These are phyloP conservation scores for Ditylenchus dipsaci DNA, from an alignment of 1,140 invertebrate species.

Conservation along the genomic window DNA sequence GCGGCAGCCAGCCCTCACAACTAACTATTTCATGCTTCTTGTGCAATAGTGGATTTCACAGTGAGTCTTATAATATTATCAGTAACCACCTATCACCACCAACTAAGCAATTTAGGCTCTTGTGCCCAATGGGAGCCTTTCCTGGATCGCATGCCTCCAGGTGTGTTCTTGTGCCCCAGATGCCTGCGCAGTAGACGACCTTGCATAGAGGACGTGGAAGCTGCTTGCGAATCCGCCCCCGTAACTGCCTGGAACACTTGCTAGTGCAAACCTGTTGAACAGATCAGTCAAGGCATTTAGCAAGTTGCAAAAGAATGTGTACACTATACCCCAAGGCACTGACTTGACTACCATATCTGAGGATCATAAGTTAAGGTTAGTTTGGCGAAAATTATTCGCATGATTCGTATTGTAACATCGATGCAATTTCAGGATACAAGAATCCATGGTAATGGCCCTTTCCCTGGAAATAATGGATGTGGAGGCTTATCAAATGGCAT, in stretches of 20 bases:
- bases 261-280: conserved; percentile 30
- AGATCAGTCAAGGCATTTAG: conserved; percentile 8
- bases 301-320: conserved; percentile 15
- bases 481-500: conserved; percentile 23
- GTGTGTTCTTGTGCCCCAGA: conserved; percentile 31
- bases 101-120: conserved; percentile 8
- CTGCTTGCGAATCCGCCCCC: conserved; percentile 13
- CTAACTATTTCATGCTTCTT: conserved; percentile 25
- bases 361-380: conserved; percentile 6
- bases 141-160: conserved; percentile 29
- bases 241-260: conserved; percentile 8
- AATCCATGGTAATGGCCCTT: conserved; percentile 23
- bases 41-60: conserved; percentile 24
- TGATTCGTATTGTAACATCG: not conserved
- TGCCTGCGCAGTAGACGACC: conserved; percentile 42
- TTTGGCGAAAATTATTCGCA: conserved; percentile 7
- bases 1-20: not conserved
- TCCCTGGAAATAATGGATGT: conserved; percentile 24
- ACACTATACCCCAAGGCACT: conserved; percentile 9
- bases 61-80: conserved; percentile 3
- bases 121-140: conserved; percentile 40
- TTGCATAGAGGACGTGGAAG: conserved; percentile 28
- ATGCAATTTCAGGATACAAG: conserved; percentile 12
- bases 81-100: too few relatives aligned
- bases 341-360: conserved; percentile 2